Evolutionary conservation across 2,113 vertebrate genomes (phyloP).

Genomic region (Microcebus ravelobensis): DNA sequence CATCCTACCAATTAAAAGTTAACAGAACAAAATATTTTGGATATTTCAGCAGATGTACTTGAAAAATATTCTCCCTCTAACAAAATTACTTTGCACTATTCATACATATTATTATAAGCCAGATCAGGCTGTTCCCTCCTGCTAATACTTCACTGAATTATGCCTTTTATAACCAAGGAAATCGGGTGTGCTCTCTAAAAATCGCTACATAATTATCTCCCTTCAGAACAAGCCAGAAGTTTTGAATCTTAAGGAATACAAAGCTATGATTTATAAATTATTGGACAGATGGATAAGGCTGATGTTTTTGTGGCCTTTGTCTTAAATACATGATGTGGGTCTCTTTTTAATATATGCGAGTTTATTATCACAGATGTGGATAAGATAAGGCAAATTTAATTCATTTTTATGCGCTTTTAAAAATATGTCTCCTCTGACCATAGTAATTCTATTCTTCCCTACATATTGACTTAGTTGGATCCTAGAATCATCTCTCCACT

Average conservation of each 20-base stretch:
- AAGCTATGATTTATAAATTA: slow-evolving; percentile 35
- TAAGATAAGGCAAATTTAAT: background rate
- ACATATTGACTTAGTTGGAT: background rate
- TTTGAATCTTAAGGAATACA: slow-evolving; percentile 52
- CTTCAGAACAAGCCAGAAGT: background rate
- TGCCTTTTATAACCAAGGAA: slow-evolving; percentile 48
- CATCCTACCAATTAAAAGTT: slow-evolving; percentile 30
- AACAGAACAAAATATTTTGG: background rate
- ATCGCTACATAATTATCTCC: slow-evolving; percentile 22
- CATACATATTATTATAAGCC: slow-evolving; percentile 5
- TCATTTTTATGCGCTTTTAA: background rate
- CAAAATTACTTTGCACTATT: background rate
- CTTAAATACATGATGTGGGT: background rate
- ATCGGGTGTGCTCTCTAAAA: slow-evolving; percentile 11
- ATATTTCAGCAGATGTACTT: slow-evolving; percentile 10
- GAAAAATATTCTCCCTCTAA: slow-evolving; percentile 8
- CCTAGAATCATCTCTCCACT: background rate
- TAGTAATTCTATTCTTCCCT: background rate
- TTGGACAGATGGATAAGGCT: background rate
- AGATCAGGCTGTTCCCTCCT: slow-evolving; percentile 37
- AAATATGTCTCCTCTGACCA: background rate
- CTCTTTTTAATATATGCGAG: background rate
- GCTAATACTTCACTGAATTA: slow-evolving; percentile 46
- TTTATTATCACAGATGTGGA: background rate
- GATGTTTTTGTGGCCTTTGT: background rate